Base-by-base conservation (phyloP, 1,140 invertebrate genomes). In the Plutomurus gul region DNA sequence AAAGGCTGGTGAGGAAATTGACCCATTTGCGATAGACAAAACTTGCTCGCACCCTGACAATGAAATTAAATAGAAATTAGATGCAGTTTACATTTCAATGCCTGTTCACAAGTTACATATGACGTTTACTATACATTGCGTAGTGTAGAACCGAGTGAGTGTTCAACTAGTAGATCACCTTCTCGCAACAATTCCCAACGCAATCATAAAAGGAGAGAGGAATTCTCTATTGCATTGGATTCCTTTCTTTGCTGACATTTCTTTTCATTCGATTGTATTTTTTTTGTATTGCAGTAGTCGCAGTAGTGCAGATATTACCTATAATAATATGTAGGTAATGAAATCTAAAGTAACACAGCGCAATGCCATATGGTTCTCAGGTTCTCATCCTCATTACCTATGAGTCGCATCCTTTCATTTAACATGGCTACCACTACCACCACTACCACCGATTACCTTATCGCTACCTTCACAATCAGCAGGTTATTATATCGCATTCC, bases 1-100 rank as follows among this genome's bases (percentile, higher is more conserved):
- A 83, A 91, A 96, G 5, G 95, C 95, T 2, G 96, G 96, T 3
- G 95, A 96, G 6, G 92, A 91, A 2, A 97, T 89, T 1, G 93
- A 95, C 37, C 83, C 82, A 82, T 83, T 82, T 56, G 80, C 37
- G 5, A 74, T 60, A n/a, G 81, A 79, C 60, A 84, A 65, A 33
- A 84, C 81, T 82, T 84, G 84, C 43, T 81, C 84, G 49, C 81
- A 84, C 73, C 83, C 79, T 84, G 51, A 16, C 27, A 46, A 27
- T n/a, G 20, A 72, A 72, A 40, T 46, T 40, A 72, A 40, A 72
- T 65, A 65, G 16, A 30, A 65, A 65, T 65, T 65, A 65, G 56
- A 30, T 65, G 56, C 56, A 65, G 13, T 65, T 65, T 33, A n/a
- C 27, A 65, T 65, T 65, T 33, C 56, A n/a, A 33, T 36, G 18